Base-by-base conservation (phyloP, 2,797 vertebrate genomes). In the Rhinophrynus dorsalis region DNA sequence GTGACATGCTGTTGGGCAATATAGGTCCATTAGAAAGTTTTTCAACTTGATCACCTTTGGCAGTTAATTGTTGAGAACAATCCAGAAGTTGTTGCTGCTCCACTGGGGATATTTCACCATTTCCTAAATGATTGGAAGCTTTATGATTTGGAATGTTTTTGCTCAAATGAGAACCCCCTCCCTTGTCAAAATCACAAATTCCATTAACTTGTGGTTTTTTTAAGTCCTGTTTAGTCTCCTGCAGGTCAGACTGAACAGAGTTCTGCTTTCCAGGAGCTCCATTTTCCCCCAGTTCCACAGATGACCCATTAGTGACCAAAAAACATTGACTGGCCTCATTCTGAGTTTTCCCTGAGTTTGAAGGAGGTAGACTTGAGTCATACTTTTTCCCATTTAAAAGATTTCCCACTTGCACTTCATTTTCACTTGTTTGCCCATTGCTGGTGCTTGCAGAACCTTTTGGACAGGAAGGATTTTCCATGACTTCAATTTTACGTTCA, bases 101-200 rank as follows among this genome's bases (percentile, higher is more conserved):
- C 81, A 89, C 78, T 80, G 92, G 87, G 83, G 91, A 89, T 79
- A 92, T 91, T 82, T 98, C 97, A 83, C 97, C 97, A 65, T 99
- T 99, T 88, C 96, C 97, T 89, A 98, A 85, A 86, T 95, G 95
- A 92, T 96, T 99, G 94, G 95, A 98, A 98, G 96, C 94, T 88
- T 98, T 94, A 90, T 98, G 97, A 98, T 99, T 99, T 94, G 96
- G 96, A 99, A 99, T 98, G 96, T 93, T 99, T 97, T 92, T 99
- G 92, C 91, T 95, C 80, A 94, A 91, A 89, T 94, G 92, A 84
- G 91, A 90, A 81, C 92, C 90, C 78, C 95, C 94, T 51, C 79
- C 91, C 86, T 94, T 93, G 76, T 98, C 96, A 89, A 95, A 94
- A 94, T 98, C 97, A 91, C 96, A 99, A 81, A 98, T 94, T 78